Conservation (phyloP, 2,888 invertebrate species). For the Dicranocentrus wangi region DNA sequence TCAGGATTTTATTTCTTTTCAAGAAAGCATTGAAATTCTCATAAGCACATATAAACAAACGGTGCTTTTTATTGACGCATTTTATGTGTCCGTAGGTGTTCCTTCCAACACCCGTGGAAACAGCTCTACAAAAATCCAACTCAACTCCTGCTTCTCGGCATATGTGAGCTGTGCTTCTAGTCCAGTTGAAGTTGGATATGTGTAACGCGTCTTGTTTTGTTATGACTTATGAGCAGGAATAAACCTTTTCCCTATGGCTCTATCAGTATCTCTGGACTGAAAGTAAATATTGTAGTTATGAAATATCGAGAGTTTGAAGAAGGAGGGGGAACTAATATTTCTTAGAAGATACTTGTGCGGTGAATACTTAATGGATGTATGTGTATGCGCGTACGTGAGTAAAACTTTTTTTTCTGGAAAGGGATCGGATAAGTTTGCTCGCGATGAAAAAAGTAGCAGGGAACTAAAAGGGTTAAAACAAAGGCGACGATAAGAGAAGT, state of each 20-base stretch:
- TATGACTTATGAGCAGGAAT: constrained; percentile 63
- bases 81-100: constrained; percentile 53
- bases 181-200: constrained; percentile 17
- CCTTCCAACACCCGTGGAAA: constrained; percentile 44
- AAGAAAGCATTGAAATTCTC: constrained; percentile 24
- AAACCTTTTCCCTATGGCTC: constrained; percentile 47
- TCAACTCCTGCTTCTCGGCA: no score
- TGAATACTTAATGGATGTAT: constrained; percentile 38
- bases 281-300: constrained; percentile 53
- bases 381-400: not conserved
- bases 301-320: constrained; percentile 50
- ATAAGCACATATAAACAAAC: constrained; percentile 52
- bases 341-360: constrained; percentile 13
- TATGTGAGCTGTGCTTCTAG: not conserved
- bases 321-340: constrained; percentile 30
- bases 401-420: constrained; percentile 33
- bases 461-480: constrained; percentile 42
- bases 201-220: constrained; percentile 57
- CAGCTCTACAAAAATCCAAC: constrained; percentile 7
- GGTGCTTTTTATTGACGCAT: constrained; percentile 52
- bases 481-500: constrained; percentile 47
- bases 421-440: constrained; percentile 6
- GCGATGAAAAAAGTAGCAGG: constrained; percentile 11
- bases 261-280: constrained; percentile 14
- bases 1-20: not conserved